phyloP scores from a whole-genome alignment of 1,140 invertebrate species.

The Radopholus similis region DNA sequence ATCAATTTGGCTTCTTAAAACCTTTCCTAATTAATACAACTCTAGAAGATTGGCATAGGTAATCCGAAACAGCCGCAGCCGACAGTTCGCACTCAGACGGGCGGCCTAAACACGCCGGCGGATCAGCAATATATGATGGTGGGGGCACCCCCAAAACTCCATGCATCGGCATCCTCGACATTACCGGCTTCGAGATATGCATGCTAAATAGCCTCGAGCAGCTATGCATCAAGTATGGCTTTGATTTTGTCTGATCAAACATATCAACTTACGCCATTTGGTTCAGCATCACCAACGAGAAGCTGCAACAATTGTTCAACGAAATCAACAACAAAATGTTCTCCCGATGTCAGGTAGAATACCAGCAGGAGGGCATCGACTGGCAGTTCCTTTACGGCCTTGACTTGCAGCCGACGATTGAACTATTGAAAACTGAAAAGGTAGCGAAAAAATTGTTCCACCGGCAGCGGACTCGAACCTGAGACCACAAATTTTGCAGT shows the following conservation, averaged over 20 bases:
- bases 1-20: too few species aligned
- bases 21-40: too few species aligned
- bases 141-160: conserved; percentile 95
- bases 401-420: conserved; percentile 97
- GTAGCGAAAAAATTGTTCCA: conserved; percentile 61
- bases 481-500: too few species aligned
- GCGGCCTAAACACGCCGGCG: too few species aligned
- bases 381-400: conserved; percentile 99
- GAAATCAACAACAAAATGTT: conserved; percentile 99
- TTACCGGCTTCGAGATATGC: conserved; percentile 99
- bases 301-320: conserved; percentile 96
- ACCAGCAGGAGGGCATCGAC: conserved; percentile 97
- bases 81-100: too few species aligned
- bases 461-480: too few species aligned
- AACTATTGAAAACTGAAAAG: conserved; percentile 97
- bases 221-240: conserved; percentile 83
- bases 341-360: conserved; percentile 97
- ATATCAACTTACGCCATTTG: too few species aligned
- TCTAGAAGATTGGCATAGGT: too few species aligned
- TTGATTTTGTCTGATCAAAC: too few species aligned
- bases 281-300: conserved; percentile 88
- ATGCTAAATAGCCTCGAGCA: conserved; percentile 96
- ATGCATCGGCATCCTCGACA: conserved; percentile 98
- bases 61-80: too few species aligned
- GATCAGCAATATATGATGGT: too few species aligned